Percentiles rank a stretch among this genome's conserved stretches.
Conservation (phyloP, 2,888 invertebrate species). For the Agrochola macilenta region DNA sequence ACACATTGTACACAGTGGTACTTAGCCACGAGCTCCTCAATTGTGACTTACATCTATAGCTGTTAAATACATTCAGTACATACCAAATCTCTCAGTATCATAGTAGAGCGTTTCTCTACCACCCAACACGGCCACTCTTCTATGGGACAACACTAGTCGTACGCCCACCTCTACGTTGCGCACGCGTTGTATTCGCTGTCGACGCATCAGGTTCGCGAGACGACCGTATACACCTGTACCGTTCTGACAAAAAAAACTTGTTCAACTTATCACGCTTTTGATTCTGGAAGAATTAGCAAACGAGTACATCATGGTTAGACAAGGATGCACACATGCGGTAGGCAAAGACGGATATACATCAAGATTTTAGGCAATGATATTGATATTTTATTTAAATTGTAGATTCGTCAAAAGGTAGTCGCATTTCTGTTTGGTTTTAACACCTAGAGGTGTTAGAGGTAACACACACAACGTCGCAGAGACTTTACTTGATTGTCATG, state of each 20-base stretch:
- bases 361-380: neutral
- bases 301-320: neutral
- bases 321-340: neutral
- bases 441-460: no score
- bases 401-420: no score
- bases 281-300: neutral
- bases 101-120: constrained; percentile 94
- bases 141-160: constrained; percentile 91
- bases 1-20: no score
- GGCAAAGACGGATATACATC: neutral
- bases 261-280: neutral
- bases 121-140: constrained; percentile 92
- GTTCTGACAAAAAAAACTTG: constrained; percentile 85
- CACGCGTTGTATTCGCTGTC: constrained; percentile 91
- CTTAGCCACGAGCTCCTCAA: no score
- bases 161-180: constrained; percentile 94
- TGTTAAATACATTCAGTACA: constrained; percentile 11
- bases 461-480: no score
- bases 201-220: constrained; percentile 92
- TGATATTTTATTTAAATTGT: no score
- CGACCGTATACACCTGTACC: constrained; percentile 94
- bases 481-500: no score
- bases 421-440: neutral
- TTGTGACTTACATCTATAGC: no score
- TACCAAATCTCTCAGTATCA: constrained; percentile 94